A percentile compares a stretch with the other conserved stretches of the same genome.
phyloP scores from a whole-genome alignment of 2,797 vertebrate genomes.

The Sebastes kiyomatsui region DNA sequence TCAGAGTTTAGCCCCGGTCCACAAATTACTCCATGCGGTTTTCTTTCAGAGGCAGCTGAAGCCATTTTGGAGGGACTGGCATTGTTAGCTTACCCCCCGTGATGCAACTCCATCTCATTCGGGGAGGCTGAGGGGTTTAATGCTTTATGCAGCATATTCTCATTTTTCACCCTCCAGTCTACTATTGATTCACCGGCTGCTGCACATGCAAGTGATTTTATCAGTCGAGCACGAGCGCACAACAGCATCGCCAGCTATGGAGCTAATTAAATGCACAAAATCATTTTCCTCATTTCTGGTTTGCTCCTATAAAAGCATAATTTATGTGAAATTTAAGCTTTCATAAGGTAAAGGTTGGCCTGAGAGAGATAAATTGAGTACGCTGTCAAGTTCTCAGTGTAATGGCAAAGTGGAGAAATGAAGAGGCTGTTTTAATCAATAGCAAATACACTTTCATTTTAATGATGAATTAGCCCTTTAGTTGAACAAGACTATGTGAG shows the following conservation, averaged over 20 bases:
- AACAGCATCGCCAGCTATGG: conserved; percentile 13
- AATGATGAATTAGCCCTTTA: conserved; percentile 39
- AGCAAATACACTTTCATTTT: conserved; percentile 28
- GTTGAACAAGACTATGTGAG: conserved; percentile 9
- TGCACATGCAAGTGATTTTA: conserved; percentile 53
- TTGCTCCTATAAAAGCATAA: not conserved
- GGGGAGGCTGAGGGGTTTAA: conserved; percentile 22
- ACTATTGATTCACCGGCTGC: conserved; percentile 63
- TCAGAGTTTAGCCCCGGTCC: conserved; percentile 34
- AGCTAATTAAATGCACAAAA: conserved; percentile 49
- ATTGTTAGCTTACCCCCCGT: conserved; percentile 23
- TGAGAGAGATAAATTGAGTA: conserved; percentile 19
- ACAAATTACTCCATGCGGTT: conserved; percentile 32
- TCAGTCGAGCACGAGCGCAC: conserved; percentile 24
- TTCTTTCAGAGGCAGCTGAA: conserved; percentile 20
- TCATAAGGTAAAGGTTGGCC: conserved; percentile 4
- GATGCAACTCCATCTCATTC: conserved; percentile 30
- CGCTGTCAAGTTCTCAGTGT: conserved; percentile 5
- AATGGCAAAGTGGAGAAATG: conserved; percentile 34
- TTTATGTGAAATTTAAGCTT: not conserved
- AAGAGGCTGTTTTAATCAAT: conserved; percentile 34
- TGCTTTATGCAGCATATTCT: conserved; percentile 53
- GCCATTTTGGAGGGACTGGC: conserved; percentile 9
- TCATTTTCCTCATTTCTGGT: not conserved
- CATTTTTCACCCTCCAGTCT: conserved; percentile 58